Evolutionary conservation across 1,140 invertebrate genomes (phyloP).

Genomic region (Asbolus verrucosus): DNA sequence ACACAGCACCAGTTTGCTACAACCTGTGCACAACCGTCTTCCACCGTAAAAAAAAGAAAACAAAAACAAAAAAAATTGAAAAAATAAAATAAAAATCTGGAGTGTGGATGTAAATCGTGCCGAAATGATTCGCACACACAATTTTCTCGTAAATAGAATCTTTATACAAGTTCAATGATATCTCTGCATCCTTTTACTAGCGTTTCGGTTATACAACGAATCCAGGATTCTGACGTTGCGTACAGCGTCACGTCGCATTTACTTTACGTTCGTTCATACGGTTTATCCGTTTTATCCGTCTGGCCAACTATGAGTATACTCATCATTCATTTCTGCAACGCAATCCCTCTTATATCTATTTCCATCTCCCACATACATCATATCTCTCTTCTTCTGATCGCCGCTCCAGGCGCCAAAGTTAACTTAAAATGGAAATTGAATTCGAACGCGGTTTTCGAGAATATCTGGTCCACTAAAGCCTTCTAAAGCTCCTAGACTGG

Average conservation of each 20-base stretch:
- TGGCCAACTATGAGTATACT: constrained; percentile 51
- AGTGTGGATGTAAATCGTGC: constrained; percentile 20
- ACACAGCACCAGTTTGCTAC: no score
- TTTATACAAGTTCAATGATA: constrained; percentile 54
- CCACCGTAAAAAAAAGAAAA: neutral
- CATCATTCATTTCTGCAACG: constrained; percentile 56
- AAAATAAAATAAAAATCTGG: no score
- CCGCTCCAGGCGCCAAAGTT: constrained; percentile 49
- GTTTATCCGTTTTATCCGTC: constrained; percentile 8
- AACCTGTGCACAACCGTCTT: no score
- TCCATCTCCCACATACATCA: constrained; percentile 42
- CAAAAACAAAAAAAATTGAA: neutral
- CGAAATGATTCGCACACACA: constrained; percentile 36
- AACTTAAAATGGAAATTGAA: constrained; percentile 57
- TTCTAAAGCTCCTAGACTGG: constrained; percentile 44
- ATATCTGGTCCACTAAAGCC: constrained; percentile 46
- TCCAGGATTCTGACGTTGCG: constrained; percentile 48
- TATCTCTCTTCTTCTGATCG: constrained; percentile 42
- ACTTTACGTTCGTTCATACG: constrained; percentile 2
- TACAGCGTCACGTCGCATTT: constrained; percentile 34
- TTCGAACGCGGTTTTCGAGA: constrained; percentile 49
- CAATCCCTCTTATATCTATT: constrained; percentile 55
- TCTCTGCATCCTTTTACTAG: constrained; percentile 45
- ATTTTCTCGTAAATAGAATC: constrained; percentile 46
- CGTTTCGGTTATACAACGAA: constrained; percentile 38